These are phyloP conservation scores for Lophura nycthemera DNA, from an alignment of 2,113 vertebrate species.

Conservation along the genomic window DNA sequence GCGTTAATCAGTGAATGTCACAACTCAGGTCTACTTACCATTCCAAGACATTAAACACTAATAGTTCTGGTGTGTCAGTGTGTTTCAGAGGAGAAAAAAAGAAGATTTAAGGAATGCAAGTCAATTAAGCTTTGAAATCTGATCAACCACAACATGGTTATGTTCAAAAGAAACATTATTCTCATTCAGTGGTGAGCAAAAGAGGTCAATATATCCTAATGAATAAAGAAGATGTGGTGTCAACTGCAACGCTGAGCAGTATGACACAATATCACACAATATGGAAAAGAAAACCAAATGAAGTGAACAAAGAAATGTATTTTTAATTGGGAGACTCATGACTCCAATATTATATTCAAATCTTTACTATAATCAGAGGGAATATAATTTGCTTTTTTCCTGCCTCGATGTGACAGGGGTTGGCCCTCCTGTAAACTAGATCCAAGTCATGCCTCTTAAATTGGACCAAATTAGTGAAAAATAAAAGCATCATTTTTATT, in stretches of 20 bases:
- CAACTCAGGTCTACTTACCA: background rate
- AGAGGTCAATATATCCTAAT: background rate
- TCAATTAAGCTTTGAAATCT: constrained; percentile 19
- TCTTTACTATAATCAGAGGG: background rate
- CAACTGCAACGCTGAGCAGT: background rate
- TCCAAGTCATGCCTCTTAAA: background rate
- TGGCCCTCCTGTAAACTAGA: background rate
- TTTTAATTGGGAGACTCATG: background rate
- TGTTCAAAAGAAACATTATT: constrained; percentile 28
- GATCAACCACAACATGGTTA: background rate
- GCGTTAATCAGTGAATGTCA: background rate
- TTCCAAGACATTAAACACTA: background rate
- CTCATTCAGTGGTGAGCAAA: constrained; percentile 8
- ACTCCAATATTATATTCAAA: background rate
- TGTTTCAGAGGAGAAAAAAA: background rate
- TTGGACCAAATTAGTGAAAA: background rate
- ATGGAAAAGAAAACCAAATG: background rate
- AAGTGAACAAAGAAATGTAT: background rate
- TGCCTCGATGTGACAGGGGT: background rate
- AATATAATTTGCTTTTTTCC: background rate
- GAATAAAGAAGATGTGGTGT: background rate
- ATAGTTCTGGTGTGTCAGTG: background rate
- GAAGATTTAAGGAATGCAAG: background rate
- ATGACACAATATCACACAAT: background rate
- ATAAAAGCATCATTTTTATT: background rate